Conservation (phyloP, 2,113 vertebrate species). For the Laticauda colubrina region DNA sequence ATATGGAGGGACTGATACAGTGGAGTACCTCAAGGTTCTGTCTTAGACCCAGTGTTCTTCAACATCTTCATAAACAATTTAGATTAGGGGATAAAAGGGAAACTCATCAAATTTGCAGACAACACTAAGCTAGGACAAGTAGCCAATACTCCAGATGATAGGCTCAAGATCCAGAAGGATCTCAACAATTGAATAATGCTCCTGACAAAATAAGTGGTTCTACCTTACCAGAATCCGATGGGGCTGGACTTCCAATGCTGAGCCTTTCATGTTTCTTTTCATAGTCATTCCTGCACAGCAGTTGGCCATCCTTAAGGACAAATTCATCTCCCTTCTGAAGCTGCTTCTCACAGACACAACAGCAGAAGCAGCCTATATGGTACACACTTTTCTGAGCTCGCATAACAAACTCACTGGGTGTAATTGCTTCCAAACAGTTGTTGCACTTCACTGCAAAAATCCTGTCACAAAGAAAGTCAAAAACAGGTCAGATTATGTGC, state of each 20-base stretch:
- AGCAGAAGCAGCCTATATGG: slow-evolving; percentile 95
- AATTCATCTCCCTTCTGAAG: slow-evolving; percentile 94
- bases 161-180: too few relatives aligned
- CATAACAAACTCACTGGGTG: slow-evolving; percentile 92
- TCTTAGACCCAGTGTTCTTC: not conserved
- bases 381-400: slow-evolving; percentile 86
- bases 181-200: too few relatives aligned
- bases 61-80: too few relatives aligned
- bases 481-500: not conserved
- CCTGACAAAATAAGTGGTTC: too few relatives aligned
- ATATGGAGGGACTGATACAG: not conserved
- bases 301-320: slow-evolving; percentile 88
- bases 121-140: too few relatives aligned
- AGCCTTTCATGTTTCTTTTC: slow-evolving; percentile 81
- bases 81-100: too few relatives aligned
- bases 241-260: slow-evolving; percentile 81
- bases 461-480: slow-evolving; percentile 64
- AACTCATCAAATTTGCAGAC: too few relatives aligned
- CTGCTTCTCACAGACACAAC: slow-evolving; percentile 87
- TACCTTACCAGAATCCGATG: slow-evolving; percentile 87
- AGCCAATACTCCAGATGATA: too few relatives aligned
- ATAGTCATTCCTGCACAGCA: slow-evolving; percentile 90
- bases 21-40: not conserved
- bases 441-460: slow-evolving; percentile 88
- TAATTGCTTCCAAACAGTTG: slow-evolving; percentile 82